Evolutionary conservation across 2,888 invertebrate species (phyloP).

Genomic region (Mythimna vitellina): DNA sequence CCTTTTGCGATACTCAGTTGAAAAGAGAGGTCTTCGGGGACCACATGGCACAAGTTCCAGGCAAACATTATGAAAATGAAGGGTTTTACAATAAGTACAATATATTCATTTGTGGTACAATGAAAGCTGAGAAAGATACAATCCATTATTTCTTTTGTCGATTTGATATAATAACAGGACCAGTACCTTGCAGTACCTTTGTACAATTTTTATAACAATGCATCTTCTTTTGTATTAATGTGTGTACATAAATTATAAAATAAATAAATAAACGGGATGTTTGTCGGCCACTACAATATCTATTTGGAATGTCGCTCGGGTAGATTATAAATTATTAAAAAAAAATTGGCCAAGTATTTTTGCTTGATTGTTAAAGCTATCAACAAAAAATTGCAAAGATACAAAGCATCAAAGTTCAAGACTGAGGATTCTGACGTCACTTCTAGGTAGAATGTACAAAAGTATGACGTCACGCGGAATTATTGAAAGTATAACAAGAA

Average conservation of each 20-base stretch:
- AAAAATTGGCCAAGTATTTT: background rate
- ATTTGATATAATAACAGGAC: background rate
- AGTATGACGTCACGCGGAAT: too few species aligned
- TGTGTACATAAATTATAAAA: too few species aligned
- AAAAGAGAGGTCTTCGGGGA: conserved; percentile 31
- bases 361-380: background rate
- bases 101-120: background rate
- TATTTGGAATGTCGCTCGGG: too few species aligned
- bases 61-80: conserved; percentile 24
- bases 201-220: too few species aligned
- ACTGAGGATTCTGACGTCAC: background rate
- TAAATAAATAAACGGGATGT: too few species aligned
- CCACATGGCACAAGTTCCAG: conserved; percentile 35
- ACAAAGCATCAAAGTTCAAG: background rate
- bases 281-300: background rate
- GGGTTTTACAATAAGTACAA: conserved; percentile 8
- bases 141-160: background rate
- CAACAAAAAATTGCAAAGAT: background rate
- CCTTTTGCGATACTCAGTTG: conserved; percentile 24
- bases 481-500: background rate
- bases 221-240: too few species aligned
- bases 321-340: too few species aligned
- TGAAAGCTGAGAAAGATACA: background rate
- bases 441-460: background rate
- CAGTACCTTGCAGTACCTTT: too few species aligned